Base-by-base conservation (phyloP, 1,140 invertebrate genomes). In the Elymnias hypermnestra region DNA sequence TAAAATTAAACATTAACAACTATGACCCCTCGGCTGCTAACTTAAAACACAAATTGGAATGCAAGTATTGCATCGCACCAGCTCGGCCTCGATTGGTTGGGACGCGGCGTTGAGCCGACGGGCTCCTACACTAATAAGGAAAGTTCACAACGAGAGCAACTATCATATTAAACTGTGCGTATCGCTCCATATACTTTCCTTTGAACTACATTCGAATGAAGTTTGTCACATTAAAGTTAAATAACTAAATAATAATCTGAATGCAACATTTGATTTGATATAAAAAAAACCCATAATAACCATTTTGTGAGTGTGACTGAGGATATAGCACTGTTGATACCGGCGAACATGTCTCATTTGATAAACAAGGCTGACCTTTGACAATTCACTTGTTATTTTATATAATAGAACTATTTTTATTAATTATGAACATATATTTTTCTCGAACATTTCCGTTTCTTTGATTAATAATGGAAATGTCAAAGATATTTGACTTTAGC, bases 41-140 rank as follows among this genome's bases (percentile, higher is more conserved):
- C 73, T 76, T 77, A 76, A 70, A 33, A 83, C 70, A 83, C 62
- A 68, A 82, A 79, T 58, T 85, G 82, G 82, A 85, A 85, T 85
- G 82, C 82, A 82, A 73, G 67, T 83, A 85, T 85, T 85, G 82
- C 82, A 85, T 81, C 74, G 72, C 66, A 78, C 79, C 76, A n/a
- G n/a, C n/a, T 83, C 63, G 74, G 72, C 72, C 75, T 72, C 52
- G 53, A 51, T 43, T 43, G 49, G 38, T 40, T 45, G 23, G 53
- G 50, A 21, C 22, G 43, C 29, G 60, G 28, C 54, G 38, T 48
- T 35, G 26, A 39, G 42, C 28, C 37, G 28, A 45, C 48, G 59
- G 63, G 64, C 62, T 60, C 60, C 22, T 57, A 59, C 38, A 56
- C 67, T 61, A 64, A 59, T 63, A 69, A 60, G 63, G 68, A 71